phyloP scores from a whole-genome alignment of 2,888 invertebrate species.

The Frankliniella intonsa region DNA sequence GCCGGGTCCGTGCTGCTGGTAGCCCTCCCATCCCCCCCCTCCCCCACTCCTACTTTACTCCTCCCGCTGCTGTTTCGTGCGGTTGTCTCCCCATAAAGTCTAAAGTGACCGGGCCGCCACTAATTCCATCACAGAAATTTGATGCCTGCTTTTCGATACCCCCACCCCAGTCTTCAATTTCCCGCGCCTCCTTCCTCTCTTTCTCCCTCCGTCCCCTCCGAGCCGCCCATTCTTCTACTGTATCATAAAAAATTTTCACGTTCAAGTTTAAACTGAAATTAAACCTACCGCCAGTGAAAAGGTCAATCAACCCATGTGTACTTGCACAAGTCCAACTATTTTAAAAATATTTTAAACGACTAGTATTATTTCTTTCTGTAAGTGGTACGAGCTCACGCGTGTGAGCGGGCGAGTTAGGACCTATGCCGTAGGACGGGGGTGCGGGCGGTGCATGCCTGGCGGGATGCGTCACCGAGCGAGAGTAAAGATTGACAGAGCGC shows the following conservation, averaged over 20 bases:
- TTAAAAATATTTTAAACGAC: too few species aligned
- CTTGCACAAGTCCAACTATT: too few species aligned
- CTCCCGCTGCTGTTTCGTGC: background rate
- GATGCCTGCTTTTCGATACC: background rate
- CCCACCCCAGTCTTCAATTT: background rate
- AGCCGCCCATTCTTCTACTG: too few species aligned
- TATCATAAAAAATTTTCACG: too few species aligned
- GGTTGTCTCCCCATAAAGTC: too few species aligned
- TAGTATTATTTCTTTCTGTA: too few species aligned
- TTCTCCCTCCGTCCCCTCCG: too few species aligned
- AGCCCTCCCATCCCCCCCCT: background rate
- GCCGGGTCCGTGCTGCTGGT: background rate
- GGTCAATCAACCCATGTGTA: too few species aligned
- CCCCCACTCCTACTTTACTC: slow-evolving; percentile 18
- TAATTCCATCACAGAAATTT: slow-evolving; percentile 12
- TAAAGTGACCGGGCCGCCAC: background rate
- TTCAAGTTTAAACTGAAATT: too few species aligned
- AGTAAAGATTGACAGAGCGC: slow-evolving; percentile 16
- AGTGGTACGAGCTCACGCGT: background rate
- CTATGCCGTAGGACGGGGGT: background rate
- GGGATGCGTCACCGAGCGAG: background rate
- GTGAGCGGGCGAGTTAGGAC: background rate
- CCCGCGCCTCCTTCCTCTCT: too few species aligned
- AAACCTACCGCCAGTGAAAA: too few species aligned
- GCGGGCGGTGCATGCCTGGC: background rate